Percentiles rank a stretch among this genome's conserved stretches.
Conservation (phyloP, 2,113 vertebrate species). For the Anoura caudifer region DNA sequence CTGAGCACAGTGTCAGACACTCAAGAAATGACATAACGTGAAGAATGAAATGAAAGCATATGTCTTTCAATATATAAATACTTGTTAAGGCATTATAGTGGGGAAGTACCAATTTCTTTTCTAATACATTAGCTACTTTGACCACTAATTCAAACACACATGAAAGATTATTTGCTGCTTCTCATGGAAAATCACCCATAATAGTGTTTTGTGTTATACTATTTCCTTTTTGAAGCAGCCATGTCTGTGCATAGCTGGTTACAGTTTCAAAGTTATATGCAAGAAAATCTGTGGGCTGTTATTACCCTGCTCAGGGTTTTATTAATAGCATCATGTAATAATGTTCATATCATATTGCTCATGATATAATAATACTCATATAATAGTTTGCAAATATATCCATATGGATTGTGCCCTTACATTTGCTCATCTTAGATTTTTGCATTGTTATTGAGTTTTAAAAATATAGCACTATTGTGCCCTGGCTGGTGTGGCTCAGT, state of each 20-base stretch:
- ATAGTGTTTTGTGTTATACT: background rate
- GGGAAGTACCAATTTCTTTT: background rate
- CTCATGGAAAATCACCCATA: constrained; percentile 11
- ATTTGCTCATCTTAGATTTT: background rate
- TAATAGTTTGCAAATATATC: background rate
- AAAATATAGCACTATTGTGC: background rate
- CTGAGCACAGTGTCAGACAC: background rate
- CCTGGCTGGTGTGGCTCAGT: too few species aligned
- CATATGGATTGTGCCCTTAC: background rate
- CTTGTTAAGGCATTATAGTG: background rate
- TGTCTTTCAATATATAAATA: background rate
- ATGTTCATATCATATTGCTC: background rate
- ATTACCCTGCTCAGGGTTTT: background rate
- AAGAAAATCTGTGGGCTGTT: background rate
- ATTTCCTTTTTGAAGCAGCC: background rate
- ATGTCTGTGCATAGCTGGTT: background rate
- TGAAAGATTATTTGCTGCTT: background rate
- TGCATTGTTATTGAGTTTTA: background rate
- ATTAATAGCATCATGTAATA: background rate
- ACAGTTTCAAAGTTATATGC: background rate
- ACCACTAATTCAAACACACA: background rate
- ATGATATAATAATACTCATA: background rate
- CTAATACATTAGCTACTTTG: background rate
- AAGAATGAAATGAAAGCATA: background rate
- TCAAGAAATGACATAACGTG: background rate